Conservation (phyloP, 1,140 invertebrate genomes). For the Drosophila arawakana region DNA sequence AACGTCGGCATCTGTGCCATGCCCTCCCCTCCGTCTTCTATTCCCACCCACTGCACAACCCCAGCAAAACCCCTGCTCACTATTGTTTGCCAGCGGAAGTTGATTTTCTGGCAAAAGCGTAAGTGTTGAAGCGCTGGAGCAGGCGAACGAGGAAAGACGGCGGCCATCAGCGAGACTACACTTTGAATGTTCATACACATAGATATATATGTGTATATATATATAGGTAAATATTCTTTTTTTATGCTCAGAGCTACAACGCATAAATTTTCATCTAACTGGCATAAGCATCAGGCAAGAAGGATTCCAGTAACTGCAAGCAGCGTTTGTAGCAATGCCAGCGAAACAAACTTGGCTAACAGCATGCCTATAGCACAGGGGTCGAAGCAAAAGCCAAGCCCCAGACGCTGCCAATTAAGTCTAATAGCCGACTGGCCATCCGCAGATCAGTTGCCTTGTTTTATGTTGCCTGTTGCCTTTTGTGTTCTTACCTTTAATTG, state of each 20-base stretch:
- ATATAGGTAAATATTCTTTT: slow-evolving; percentile 37
- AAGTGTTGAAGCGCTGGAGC: slow-evolving; percentile 59
- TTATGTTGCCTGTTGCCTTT: slow-evolving; percentile 20
- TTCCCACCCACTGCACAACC: neutral
- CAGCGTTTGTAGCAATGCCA: neutral
- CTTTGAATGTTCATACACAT: slow-evolving; percentile 59
- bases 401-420: slow-evolving; percentile 62
- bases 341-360: slow-evolving; percentile 6
- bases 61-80: slow-evolving; percentile 29
- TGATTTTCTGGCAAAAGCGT: slow-evolving; percentile 69
- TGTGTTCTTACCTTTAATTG: slow-evolving; percentile 46
- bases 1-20: neutral
- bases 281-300: slow-evolving; percentile 38
- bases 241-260: slow-evolving; percentile 14
- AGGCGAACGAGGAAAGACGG: neutral
- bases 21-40: no score
- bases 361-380: slow-evolving; percentile 10
- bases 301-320: slow-evolving; percentile 17
- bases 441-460: neutral
- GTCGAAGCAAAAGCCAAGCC: slow-evolving; percentile 7
- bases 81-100: slow-evolving; percentile 75
- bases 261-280: slow-evolving; percentile 70
- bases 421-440: slow-evolving; percentile 41
- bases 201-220: neutral
- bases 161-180: slow-evolving; percentile 17